Base-by-base conservation (phyloP, 2,888 invertebrate genomes). In the Macroteleia sp. region DNA sequence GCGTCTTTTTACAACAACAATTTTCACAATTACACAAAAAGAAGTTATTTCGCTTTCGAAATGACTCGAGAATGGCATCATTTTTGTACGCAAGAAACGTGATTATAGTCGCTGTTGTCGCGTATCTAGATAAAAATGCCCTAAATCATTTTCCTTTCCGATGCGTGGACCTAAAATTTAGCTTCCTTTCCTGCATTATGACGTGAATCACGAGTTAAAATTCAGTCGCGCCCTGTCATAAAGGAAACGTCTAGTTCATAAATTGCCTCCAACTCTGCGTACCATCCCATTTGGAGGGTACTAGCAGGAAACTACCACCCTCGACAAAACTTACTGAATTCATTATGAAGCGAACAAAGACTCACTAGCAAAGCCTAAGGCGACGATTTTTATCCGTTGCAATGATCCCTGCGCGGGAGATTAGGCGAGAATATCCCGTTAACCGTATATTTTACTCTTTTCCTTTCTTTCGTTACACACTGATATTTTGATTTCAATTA, bases 311-410 rank as follows among this genome's bases (percentile, higher is more conserved):
- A 89, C 89, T 89, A 87, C 88, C 86, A 88, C 89, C 89, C 90
- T 89, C 87, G 88, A 87, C 86, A 86, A 88, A 89, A 89, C 89
- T 90, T 89, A 83, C 87, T 87, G 90, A 90, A 90, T 89, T 90
- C 88, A 90, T 90, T 89, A 90, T 83, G 77, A 83, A 80, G 80
- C 83, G 89, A 89, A 89, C 89, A 89, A 89, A 89, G 89, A 86
- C 86, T 81, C 77, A 41, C 71, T 82, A 81, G n/a, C 79, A 81
- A 82, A 83, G 88, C 89, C 85, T 85, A 85, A 73, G 88, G 88
- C 88, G 81, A 81, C 83, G 83, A 77, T 79, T 81, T 82, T 83
- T 84, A 79, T 81, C 76, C 71, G 54, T 69, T 32, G 64, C 39
- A 59, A 44, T 64, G 50, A 76, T 48, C 50, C 34, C 22, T 14